phyloP scores from a whole-genome alignment of 2,797 vertebrate species.

The Rhynchonycteris naso region DNA sequence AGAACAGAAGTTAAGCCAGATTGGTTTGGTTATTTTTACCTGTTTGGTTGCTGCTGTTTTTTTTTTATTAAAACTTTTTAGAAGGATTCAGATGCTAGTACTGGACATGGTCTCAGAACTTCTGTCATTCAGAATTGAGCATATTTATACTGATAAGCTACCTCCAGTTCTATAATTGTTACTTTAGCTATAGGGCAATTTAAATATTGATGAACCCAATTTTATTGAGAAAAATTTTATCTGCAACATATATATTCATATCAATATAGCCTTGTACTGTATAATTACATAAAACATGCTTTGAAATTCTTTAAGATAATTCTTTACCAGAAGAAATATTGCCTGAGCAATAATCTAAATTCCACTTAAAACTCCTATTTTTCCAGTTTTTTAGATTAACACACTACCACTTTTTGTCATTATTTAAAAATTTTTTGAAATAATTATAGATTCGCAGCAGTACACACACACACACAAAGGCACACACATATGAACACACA shows the following conservation, averaged over 20 bases:
- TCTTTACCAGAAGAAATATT: conserved; percentile 25
- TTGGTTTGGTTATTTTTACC: background rate
- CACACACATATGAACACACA: too few relatives aligned
- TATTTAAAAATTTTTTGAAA: background rate
- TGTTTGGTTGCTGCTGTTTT: background rate
- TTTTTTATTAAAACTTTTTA: background rate
- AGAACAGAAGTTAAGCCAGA: background rate
- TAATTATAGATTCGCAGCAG: conserved; percentile 2
- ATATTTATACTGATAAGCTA: background rate
- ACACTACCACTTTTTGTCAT: background rate
- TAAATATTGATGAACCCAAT: background rate
- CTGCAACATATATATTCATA: background rate
- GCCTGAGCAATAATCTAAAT: conserved; percentile 36
- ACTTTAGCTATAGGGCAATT: conserved; percentile 16
- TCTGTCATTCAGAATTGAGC: background rate
- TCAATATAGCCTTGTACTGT: background rate
- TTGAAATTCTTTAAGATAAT: conserved; percentile 29
- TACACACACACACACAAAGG: background rate
- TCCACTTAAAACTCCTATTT: background rate
- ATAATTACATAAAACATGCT: background rate
- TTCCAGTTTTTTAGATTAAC: background rate
- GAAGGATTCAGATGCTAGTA: background rate
- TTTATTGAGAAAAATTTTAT: conserved; percentile 21
- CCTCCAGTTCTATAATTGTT: background rate
- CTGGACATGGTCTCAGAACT: background rate